Conservation (phyloP, 2,888 invertebrate species). For the Hypomecis atomaria region DNA sequence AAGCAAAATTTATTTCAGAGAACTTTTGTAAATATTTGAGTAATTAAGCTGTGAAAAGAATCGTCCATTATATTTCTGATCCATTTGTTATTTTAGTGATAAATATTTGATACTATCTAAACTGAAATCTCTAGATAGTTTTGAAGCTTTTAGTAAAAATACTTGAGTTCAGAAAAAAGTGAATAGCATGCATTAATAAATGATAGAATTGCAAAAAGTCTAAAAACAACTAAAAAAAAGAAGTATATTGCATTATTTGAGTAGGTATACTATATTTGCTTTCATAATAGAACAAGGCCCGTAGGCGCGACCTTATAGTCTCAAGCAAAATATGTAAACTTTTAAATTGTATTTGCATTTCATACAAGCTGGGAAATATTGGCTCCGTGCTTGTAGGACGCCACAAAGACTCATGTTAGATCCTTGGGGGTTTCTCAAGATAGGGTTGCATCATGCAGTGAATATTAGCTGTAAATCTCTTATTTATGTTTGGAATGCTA, state of each 20-base stretch:
- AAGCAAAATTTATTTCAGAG: slow-evolving; percentile 46
- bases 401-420: slow-evolving; percentile 64
- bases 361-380: slow-evolving; percentile 78
- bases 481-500: slow-evolving; percentile 9
- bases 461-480: slow-evolving; percentile 10
- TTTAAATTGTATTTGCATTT: slow-evolving; percentile 83
- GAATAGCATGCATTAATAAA: slow-evolving; percentile 1
- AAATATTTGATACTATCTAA: background rate
- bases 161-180: background rate
- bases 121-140: background rate
- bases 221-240: background rate
- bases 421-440: slow-evolving; percentile 52
- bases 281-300: slow-evolving; percentile 46
- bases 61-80: slow-evolving; percentile 2
- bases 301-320: slow-evolving; percentile 73
- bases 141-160: background rate
- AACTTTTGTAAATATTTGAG: slow-evolving; percentile 37
- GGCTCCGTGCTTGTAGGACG: slow-evolving; percentile 65
- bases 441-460: slow-evolving; percentile 46
- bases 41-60: slow-evolving; percentile 27
- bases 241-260: too few species aligned
- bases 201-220: background rate
- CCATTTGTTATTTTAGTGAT: background rate
- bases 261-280: slow-evolving; percentile 18
- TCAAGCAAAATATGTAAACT: slow-evolving; percentile 80